A percentile compares a stretch with the other conserved stretches of the same genome.
phyloP scores from a whole-genome alignment of 2,797 vertebrate species.

The Aphelocoma californica region DNA sequence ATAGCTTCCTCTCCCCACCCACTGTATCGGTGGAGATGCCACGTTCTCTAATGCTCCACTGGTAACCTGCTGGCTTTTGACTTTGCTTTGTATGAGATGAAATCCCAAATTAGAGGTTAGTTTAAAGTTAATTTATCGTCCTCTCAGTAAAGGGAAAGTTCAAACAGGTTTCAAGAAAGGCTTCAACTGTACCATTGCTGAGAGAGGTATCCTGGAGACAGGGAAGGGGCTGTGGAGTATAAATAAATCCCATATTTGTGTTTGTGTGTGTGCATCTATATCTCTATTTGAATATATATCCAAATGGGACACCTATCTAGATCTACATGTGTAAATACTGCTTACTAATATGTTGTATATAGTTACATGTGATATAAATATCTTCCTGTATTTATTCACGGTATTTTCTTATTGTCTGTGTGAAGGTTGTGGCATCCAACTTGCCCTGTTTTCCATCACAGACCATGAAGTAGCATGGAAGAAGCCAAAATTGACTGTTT shows the following conservation, averaged over 20 bases:
- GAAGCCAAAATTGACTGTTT: background rate
- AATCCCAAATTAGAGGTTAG: conserved; percentile 41
- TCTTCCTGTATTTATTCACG: background rate
- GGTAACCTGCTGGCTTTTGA: conserved; percentile 54
- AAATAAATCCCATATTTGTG: background rate
- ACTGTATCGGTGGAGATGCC: conserved; percentile 64
- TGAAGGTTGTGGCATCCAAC: background rate
- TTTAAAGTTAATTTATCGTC: conserved; percentile 58
- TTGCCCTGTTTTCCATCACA: background rate
- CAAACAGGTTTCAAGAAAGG: conserved; percentile 23
- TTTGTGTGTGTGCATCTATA: background rate
- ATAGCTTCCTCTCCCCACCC: conserved; percentile 75
- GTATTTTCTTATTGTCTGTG: background rate
- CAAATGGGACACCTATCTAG: background rate
- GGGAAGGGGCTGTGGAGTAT: background rate
- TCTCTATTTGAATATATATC: background rate
- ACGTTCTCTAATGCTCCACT: background rate
- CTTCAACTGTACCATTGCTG: background rate
- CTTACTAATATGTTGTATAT: background rate
- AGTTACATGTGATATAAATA: background rate
- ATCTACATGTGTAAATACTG: background rate
- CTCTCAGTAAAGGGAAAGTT: conserved; percentile 18
- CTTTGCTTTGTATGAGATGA: conserved; percentile 45
- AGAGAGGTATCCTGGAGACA: background rate
- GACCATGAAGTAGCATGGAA: background rate